phyloP scores from a whole-genome alignment of 2,888 invertebrate genomes.

The Tortrix viridana region DNA sequence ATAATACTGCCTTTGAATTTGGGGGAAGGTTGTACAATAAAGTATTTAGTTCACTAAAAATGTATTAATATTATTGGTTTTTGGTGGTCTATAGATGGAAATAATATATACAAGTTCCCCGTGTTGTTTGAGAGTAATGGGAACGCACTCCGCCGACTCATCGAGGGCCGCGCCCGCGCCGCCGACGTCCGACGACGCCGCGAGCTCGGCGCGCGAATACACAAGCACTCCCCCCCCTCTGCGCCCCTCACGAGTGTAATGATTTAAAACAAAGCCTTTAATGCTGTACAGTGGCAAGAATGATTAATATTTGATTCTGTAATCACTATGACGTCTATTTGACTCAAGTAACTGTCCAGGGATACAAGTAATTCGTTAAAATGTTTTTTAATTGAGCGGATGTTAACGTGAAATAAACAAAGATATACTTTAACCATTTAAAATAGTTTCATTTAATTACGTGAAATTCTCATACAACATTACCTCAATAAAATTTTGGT shows the following conservation, averaged over 20 bases:
- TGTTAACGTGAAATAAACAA: slow-evolving; percentile 21
- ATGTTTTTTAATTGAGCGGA: slow-evolving; percentile 41
- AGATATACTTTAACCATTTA: no score
- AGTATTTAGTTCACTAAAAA: background rate
- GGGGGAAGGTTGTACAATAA: slow-evolving; percentile 8
- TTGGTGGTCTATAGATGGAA: slow-evolving; percentile 26
- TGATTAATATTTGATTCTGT: slow-evolving; percentile 39
- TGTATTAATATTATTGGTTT: slow-evolving; percentile 6
- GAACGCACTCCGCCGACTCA: slow-evolving; percentile 19
- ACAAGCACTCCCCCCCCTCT: slow-evolving; percentile 30
- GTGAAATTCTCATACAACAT: no score
- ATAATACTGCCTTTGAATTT: slow-evolving; percentile 9
- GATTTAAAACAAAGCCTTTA: slow-evolving; percentile 14
- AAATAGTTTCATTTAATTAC: no score
- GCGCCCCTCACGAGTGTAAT: slow-evolving; percentile 20
- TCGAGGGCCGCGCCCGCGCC: background rate
- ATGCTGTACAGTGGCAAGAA: slow-evolving; percentile 32
- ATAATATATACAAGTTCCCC: slow-evolving; percentile 10
- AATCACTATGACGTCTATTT: slow-evolving; percentile 22
- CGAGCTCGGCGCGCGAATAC: slow-evolving; percentile 23
- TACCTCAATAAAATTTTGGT: no score
- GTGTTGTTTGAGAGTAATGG: slow-evolving; percentile 7
- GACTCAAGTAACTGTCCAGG: background rate
- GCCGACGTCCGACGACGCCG: background rate
- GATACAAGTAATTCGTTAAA: background rate